Base-by-base conservation (phyloP, 2,888 invertebrate genomes). In the Platerodrilus igneus region DNA sequence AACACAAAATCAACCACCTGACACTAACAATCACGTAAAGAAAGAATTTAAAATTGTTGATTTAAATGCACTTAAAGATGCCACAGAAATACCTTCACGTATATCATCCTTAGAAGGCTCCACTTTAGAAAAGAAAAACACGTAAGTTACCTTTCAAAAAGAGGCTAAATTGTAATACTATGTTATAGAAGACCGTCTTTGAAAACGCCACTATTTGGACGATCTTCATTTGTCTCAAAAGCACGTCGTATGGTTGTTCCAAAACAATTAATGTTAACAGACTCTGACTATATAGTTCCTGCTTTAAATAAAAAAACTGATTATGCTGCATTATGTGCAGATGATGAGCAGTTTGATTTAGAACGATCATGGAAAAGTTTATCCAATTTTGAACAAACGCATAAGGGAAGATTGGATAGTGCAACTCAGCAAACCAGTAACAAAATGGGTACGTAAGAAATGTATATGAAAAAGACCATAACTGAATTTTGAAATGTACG, bases 301-400 rank as follows among this genome's bases (percentile, higher is more conserved):
- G 57, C 55, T 25, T 32, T 57, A 3, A 52, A 54, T 4, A 50
- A 43, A 4, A 42, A 44, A 3, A 45, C 54, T 27, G 53, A 57
- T 31, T 29, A 51, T 13, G 37, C 37, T 30, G 10, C 39, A 14
- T 21, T 54, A 4, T 37, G 47, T 19, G 34, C 29, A 27, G 50
- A 53, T 9, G 38, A 43, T 4, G 40, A 46, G 8, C 44, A 47
- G 29, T 14, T 38, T n/a, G 37, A 47, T 18, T 42, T 61, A 40
- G 61, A 62, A 34, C 56, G 56, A 31, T 58, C 56, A 2, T 62
- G 62, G 62, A 54, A 51, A 34, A 57, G 62, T 31, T 44, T 63
- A 31, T 56, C 45, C 33, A 32, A 56, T 11, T 64, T 66, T 44
- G 56, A 61, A 40, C 57, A 60, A 28, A 57, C 54, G 0, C 62